A percentile compares a stretch with the other conserved stretches of the same genome.
Conservation (phyloP, 2,113 vertebrate species). For the Calyptomena viridis region DNA sequence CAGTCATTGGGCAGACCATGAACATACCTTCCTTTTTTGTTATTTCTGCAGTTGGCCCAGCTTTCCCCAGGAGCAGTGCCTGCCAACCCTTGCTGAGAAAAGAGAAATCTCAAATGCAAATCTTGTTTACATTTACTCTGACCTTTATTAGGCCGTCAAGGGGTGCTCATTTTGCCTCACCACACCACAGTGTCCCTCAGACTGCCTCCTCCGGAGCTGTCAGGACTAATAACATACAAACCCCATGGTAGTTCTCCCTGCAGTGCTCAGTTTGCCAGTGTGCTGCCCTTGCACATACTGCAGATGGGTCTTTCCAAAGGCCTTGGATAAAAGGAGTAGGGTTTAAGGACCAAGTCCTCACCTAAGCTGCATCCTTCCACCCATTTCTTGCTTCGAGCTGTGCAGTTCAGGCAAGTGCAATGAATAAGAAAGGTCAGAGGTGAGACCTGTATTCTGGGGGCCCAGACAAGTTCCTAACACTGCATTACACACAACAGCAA, state of each 20-base stretch:
- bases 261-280: accelerated
- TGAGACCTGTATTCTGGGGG: not conserved
- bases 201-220: not conserved
- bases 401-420: not conserved
- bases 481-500: not conserved
- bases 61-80: not conserved
- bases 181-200: not conserved
- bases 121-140: not conserved
- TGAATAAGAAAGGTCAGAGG: not conserved
- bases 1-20: not conserved
- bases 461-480: not conserved
- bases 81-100: not conserved
- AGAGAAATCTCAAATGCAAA: not conserved
- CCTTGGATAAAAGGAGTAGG: accelerated
- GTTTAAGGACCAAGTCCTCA: not conserved
- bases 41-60: not conserved
- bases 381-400: not conserved
- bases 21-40: not conserved
- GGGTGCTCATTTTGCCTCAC: not conserved
- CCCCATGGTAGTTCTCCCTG: accelerated
- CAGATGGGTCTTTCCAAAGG: not conserved
- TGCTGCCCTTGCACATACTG: not conserved
- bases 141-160: not conserved
- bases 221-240: accelerated
- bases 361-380: not conserved